These are phyloP conservation scores for Heliothis virescens DNA, from an alignment of 1,140 invertebrate genomes.

Conservation along the genomic window DNA sequence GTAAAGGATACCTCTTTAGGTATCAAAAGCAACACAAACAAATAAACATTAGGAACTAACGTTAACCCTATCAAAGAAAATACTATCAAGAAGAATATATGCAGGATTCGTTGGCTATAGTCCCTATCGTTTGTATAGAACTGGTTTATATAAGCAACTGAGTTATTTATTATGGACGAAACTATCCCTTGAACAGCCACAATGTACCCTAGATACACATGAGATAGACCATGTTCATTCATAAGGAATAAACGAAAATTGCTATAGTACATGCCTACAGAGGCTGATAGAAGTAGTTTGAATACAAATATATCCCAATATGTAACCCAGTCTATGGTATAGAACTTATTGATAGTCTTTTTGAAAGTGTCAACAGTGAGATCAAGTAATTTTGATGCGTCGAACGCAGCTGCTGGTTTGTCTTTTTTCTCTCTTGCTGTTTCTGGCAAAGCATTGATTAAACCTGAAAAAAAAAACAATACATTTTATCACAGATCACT, in stretches of 20 bases:
- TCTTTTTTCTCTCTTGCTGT: conserved; percentile 47
- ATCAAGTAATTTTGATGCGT: conserved; percentile 38
- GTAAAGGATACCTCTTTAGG: conserved; percentile 74
- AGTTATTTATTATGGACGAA: conserved; percentile 76
- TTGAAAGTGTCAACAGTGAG: conserved; percentile 62
- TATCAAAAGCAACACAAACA: conserved; percentile 78
- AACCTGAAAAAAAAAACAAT: not conserved
- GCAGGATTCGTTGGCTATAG: conserved; percentile 69
- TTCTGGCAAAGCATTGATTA: conserved; percentile 21
- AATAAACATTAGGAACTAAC: conserved; percentile 38
- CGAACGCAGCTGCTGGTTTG: conserved; percentile 9
- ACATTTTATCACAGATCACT: not conserved
- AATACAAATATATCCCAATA: conserved; percentile 84
- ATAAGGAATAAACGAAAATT: conserved; percentile 83
- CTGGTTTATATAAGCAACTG: conserved; percentile 74
- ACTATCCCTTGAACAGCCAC: conserved; percentile 85
- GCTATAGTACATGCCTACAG: conserved; percentile 78
- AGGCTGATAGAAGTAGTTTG: conserved; percentile 77
- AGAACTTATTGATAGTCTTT: conserved; percentile 73
- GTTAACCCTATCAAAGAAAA: conserved; percentile 71
- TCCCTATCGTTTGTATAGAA: conserved; percentile 73
- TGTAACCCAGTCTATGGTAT: conserved; percentile 77
- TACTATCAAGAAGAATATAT: conserved; percentile 75
- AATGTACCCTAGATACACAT: conserved; percentile 83
- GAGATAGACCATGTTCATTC: conserved; percentile 80